phyloP scores from a whole-genome alignment of 2,888 invertebrate genomes.

The Salticus scenicus region DNA sequence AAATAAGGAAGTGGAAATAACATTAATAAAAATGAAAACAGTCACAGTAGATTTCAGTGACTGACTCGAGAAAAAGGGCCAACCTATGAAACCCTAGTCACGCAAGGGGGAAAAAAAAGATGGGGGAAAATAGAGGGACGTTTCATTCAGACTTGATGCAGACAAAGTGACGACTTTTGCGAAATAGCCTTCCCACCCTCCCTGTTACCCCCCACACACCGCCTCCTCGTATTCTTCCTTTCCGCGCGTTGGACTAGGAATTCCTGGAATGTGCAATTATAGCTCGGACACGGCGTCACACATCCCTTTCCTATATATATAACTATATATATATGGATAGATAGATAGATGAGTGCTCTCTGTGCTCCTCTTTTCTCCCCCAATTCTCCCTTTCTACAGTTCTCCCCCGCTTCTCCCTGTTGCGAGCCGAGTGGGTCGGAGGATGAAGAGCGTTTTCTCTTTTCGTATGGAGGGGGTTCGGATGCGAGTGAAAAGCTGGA shows the following conservation, averaged over 20 bases:
- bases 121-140: conserved; percentile 77
- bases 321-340: conserved; percentile 25
- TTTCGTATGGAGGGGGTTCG: not conserved
- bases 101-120: conserved; percentile 1
- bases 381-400: not conserved
- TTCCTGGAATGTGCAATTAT: conserved; percentile 70
- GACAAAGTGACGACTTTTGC: conserved; percentile 69
- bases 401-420: conserved; percentile 10
- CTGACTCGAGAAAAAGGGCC: not conserved
- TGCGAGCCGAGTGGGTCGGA: not conserved
- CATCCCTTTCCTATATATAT: conserved; percentile 10
- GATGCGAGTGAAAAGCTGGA: conserved; percentile 19
- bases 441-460: conserved; percentile 7
- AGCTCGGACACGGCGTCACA: conserved; percentile 57
- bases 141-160: conserved; percentile 68
- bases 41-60: not conserved
- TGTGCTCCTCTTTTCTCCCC: not conserved
- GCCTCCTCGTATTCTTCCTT: conserved; percentile 76
- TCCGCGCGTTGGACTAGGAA: conserved; percentile 73
- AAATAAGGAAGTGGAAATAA: too few species aligned
- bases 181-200: conserved; percentile 73
- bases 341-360: conserved; percentile 22
- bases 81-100: conserved; percentile 31
- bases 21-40: too few species aligned
- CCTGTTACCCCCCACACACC: conserved; percentile 79